phyloP scores from a whole-genome alignment of 92 coral and sea anemone species.

The Bergia puertoricense region DNA sequence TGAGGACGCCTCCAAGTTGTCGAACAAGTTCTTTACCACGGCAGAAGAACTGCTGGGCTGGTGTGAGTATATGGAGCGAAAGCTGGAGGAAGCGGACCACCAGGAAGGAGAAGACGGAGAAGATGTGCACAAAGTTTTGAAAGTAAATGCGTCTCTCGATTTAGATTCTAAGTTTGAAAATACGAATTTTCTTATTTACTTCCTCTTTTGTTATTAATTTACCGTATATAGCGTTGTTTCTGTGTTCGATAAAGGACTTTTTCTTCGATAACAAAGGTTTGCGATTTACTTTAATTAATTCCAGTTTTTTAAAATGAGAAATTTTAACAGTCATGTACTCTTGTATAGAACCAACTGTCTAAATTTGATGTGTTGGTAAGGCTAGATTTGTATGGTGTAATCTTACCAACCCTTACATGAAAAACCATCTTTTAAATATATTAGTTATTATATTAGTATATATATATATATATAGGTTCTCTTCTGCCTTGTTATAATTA shows the following conservation, averaged over 20 bases:
- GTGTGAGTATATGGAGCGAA: constrained; percentile 79
- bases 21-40: constrained; percentile 72
- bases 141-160: neutral
- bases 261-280: neutral
- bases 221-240: neutral
- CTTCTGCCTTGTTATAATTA: too few species aligned
- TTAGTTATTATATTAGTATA: too few species aligned
- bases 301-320: neutral
- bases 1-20: constrained; percentile 77
- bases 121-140: constrained; percentile 29
- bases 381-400: too few species aligned
- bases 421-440: too few species aligned
- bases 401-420: too few species aligned
- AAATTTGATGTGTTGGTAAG: too few species aligned
- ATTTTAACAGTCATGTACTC: neutral
- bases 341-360: too few species aligned
- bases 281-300: too few species aligned
- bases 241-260: too few species aligned
- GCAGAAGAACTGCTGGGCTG: constrained; percentile 78
- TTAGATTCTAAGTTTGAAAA: neutral
- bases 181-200: neutral
- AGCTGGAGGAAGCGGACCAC: constrained; percentile 54
- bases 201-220: too few species aligned
- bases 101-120: constrained; percentile 31
- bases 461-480: too few species aligned